Evolutionary conservation across 2,797 vertebrate genomes (phyloP).

Genomic region (Capromys pilorides): DNA sequence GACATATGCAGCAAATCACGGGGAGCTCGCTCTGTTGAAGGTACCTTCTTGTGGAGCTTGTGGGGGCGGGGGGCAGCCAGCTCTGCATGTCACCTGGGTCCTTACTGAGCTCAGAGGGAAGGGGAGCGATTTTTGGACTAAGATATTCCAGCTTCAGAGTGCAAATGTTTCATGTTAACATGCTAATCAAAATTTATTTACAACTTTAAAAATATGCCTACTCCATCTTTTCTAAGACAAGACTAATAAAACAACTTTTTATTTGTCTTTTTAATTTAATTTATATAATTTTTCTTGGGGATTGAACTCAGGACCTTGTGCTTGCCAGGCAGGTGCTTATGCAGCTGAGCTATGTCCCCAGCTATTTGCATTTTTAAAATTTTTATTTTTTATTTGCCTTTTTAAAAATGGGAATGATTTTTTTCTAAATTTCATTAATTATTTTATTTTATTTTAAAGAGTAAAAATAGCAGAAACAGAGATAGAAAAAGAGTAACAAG

Average conservation of each 20-base stretch:
- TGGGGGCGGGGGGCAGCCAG: background rate
- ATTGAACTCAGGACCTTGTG: too few relatives aligned
- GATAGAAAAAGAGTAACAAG: too few relatives aligned
- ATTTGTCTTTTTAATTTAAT: background rate
- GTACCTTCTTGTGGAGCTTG: slow-evolving; percentile 80
- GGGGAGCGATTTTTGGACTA: slow-evolving; percentile 10
- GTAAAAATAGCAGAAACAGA: too few relatives aligned
- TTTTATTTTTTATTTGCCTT: too few relatives aligned
- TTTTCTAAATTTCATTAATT: too few relatives aligned
- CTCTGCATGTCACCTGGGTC: background rate
- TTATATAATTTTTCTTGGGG: too few relatives aligned
- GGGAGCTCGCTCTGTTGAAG: slow-evolving; percentile 94
- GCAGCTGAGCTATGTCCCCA: too few relatives aligned
- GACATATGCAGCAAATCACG: slow-evolving; percentile 87
- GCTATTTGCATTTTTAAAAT: background rate
- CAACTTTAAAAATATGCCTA: background rate
- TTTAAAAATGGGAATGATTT: background rate
- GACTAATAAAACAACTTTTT: slow-evolving; percentile 4
- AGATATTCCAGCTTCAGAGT: background rate
- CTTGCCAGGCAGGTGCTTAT: too few relatives aligned
- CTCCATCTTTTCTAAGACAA: background rate
- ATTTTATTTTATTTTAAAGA: too few relatives aligned
- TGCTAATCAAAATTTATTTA: background rate
- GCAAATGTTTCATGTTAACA: background rate
- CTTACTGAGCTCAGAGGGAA: background rate